These are phyloP conservation scores for Rhynchopsitta pachyrhyncha DNA, from an alignment of 2,113 vertebrate genomes.

Conservation along the genomic window DNA sequence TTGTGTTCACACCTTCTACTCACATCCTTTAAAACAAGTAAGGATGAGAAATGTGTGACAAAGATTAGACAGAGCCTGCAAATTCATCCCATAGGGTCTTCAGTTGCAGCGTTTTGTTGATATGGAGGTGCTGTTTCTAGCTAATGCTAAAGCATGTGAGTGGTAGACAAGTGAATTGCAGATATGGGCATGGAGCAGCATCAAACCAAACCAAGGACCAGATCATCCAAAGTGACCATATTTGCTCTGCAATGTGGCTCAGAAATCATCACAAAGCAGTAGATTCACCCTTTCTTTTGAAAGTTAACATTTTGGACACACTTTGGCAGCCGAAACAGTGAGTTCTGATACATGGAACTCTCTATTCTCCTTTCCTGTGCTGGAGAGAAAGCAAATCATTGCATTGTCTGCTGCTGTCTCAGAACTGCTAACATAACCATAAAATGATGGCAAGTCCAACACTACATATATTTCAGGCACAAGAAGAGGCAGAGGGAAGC, in stretches of 20 bases:
- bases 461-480: neutral
- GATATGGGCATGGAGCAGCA: fast-evolving
- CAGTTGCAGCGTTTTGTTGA: neutral
- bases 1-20: neutral
- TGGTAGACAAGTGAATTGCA: neutral
- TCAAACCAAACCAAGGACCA: neutral
- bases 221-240: neutral
- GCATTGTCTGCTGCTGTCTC: neutral
- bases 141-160: neutral
- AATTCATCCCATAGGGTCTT: neutral
- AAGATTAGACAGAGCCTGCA: neutral
- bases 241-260: neutral
- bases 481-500: neutral
- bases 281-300: neutral
- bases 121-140: neutral
- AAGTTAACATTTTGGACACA: neutral
- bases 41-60: neutral
- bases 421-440: neutral
- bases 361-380: neutral
- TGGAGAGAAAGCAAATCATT: neutral
- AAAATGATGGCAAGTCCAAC: neutral
- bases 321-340: neutral
- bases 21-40: neutral
- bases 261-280: neutral
- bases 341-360: neutral